phyloP scores from a whole-genome alignment of 2,113 vertebrate genomes.

The Maccullochella peelii region DNA sequence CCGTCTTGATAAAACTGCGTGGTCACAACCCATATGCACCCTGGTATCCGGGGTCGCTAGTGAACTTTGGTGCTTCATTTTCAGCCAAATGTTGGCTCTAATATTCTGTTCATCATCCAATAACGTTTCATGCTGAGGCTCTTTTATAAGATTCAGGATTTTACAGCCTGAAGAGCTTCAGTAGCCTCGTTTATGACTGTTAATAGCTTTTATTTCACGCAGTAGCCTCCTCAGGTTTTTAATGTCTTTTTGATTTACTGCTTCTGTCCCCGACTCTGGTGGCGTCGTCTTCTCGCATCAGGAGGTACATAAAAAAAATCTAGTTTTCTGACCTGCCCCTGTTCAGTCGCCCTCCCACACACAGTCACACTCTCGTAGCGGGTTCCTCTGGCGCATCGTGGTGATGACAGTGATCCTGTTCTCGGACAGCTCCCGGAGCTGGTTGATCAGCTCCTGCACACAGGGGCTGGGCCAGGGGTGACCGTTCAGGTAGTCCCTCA shows the following conservation, averaged over 20 bases:
- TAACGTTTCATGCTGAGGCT: neutral
- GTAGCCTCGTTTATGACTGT: neutral
- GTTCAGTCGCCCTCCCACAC: conserved; percentile 70
- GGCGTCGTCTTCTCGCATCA: neutral
- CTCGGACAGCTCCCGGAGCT: conserved; percentile 62
- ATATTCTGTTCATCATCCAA: neutral
- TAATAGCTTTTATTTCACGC: neutral
- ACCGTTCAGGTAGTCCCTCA: conserved; percentile 67
- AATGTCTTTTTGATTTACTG: neutral
- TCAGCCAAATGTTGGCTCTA: neutral
- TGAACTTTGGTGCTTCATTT: neutral
- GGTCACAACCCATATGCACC: neutral
- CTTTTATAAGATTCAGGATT: neutral
- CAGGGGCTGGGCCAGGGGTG: conserved; percentile 74
- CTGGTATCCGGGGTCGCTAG: neutral
- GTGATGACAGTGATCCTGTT: conserved; percentile 72
- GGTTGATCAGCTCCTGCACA: conserved; percentile 65
- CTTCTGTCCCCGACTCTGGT: neutral
- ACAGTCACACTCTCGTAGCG: conserved; percentile 72
- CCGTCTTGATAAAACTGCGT: neutral
- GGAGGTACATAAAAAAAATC: no score
- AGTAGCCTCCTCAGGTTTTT: neutral
- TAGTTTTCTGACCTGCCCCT: rapidly evolving
- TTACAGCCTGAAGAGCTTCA: neutral
- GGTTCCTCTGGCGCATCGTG: conserved; percentile 59